phyloP scores from a whole-genome alignment of 2,113 vertebrate genomes.

The Actinemys pallida region DNA sequence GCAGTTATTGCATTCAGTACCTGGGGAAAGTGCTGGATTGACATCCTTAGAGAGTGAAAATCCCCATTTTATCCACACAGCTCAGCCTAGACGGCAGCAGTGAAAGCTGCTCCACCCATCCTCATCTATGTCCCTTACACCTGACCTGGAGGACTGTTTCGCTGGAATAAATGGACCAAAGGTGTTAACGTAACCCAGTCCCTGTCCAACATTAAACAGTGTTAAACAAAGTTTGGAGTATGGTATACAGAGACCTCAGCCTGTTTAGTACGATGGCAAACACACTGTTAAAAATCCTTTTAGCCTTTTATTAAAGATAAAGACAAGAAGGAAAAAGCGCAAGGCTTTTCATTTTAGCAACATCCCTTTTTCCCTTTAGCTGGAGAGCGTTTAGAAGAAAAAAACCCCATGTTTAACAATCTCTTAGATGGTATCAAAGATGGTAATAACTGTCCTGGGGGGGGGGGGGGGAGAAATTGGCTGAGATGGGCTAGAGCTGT shows the following conservation, averaged over 20 bases:
- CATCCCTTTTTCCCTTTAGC: not conserved
- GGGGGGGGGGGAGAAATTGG: not conserved
- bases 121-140: not conserved
- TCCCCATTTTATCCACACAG: slow-evolving; percentile 28
- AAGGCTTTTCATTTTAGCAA: not conserved
- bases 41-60: not conserved
- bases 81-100: not conserved
- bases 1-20: slow-evolving; percentile 1
- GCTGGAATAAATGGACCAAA: not conserved
- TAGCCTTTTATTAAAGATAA: too few relatives aligned
- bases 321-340: not conserved
- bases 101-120: not conserved
- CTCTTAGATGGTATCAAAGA: not conserved
- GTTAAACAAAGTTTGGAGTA: not conserved
- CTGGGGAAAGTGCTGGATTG: not conserved
- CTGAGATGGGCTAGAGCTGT: not conserved
- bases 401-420: not conserved
- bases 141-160: not conserved
- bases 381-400: not conserved
- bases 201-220: not conserved
- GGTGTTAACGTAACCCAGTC: not conserved
- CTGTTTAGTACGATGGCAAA: not conserved
- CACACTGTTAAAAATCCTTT: too few relatives aligned
- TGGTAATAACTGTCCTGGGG: not conserved
- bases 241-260: not conserved